Evolutionary conservation across 2,797 vertebrate species (phyloP).

Genomic region (Dipus sagitta): DNA sequence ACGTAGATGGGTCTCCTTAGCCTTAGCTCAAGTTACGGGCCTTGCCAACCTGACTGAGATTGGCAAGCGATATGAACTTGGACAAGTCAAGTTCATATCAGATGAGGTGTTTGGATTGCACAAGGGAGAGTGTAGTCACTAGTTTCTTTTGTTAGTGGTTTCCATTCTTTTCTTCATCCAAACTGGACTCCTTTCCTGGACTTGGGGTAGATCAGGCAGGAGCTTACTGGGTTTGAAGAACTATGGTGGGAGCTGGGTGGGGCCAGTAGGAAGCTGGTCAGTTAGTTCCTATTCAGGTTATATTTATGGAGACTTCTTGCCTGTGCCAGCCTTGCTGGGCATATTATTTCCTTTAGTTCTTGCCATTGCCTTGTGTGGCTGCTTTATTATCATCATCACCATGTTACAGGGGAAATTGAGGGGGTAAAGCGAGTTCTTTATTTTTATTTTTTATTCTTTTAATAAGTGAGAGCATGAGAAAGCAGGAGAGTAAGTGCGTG

Average conservation of each 20-base stretch:
- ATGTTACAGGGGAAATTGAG: slow-evolving; percentile 38
- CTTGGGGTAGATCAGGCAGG: slow-evolving; percentile 22
- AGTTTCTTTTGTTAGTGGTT: background rate
- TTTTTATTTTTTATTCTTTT: no score
- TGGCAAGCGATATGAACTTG: slow-evolving; percentile 44
- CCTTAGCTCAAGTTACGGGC: slow-evolving; percentile 2
- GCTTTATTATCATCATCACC: background rate
- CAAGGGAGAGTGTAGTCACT: background rate
- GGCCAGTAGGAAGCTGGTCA: background rate
- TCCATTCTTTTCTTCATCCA: background rate
- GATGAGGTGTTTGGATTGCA: slow-evolving; percentile 17
- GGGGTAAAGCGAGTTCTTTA: background rate
- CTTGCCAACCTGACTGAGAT: background rate
- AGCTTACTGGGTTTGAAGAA: background rate
- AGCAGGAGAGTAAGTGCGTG: no score
- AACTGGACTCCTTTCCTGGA: background rate
- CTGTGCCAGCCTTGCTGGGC: background rate
- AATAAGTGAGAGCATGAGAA: no score
- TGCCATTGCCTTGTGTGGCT: background rate
- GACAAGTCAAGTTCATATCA: slow-evolving; percentile 23
- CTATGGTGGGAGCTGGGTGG: background rate
- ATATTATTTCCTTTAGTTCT: slow-evolving; percentile 52
- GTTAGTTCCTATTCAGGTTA: background rate
- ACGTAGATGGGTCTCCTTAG: background rate
- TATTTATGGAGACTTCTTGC: background rate